Evolutionary conservation across 2,888 invertebrate species (phyloP).

Genomic region (Ctenicera cuprea): DNA sequence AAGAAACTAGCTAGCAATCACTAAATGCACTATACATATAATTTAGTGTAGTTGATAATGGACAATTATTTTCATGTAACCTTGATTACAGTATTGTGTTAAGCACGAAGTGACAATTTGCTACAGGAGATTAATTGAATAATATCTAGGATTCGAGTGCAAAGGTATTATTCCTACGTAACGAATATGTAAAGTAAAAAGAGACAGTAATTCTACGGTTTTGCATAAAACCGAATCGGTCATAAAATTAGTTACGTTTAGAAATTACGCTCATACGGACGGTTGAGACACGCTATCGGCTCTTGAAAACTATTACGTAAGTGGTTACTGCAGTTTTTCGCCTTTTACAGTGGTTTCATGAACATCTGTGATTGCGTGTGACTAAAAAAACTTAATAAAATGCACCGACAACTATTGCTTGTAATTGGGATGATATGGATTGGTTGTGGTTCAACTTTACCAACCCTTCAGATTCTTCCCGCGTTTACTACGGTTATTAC

Average conservation of each 20-base stretch:
- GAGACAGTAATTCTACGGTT: background rate
- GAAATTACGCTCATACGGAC: background rate
- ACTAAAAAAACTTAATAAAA: background rate
- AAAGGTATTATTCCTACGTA: conserved; percentile 1
- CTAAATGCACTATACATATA: no score
- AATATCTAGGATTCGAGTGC: background rate
- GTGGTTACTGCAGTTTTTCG: background rate
- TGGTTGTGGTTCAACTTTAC: conserved; percentile 15
- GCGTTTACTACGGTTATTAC: conserved; percentile 34
- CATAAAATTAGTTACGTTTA: conserved; percentile 1
- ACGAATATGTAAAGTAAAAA: conserved; percentile 11
- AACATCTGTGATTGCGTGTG: background rate
- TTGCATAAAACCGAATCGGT: conserved; percentile 3
- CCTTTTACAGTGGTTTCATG: background rate
- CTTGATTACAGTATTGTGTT: background rate
- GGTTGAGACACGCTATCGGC: background rate
- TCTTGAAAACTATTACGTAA: background rate
- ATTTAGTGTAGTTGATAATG: background rate
- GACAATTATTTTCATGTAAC: background rate
- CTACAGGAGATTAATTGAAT: background rate
- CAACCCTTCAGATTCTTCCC: conserved; percentile 25
- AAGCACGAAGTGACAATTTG: background rate
- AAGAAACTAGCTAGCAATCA: no score
- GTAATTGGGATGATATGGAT: conserved; percentile 26
- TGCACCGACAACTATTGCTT: conserved; percentile 23